Evolutionary conservation across 2,113 vertebrate species (phyloP).

Genomic region (Morone chrysops): DNA sequence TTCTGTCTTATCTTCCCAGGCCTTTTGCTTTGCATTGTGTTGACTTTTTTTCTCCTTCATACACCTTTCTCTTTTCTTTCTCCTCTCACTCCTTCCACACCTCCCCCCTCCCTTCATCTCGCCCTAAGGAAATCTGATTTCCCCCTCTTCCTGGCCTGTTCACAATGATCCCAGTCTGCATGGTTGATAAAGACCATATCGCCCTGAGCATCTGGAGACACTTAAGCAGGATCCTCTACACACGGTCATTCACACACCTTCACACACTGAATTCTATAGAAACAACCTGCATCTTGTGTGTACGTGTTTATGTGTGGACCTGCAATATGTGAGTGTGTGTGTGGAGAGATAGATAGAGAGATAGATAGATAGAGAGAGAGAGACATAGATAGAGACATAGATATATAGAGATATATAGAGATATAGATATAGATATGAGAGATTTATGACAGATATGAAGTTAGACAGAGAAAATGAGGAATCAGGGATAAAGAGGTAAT

Average conservation of each 20-base stretch:
- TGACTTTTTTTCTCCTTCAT: not conserved
- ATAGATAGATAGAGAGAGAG: not conserved
- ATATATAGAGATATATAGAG: not conserved
- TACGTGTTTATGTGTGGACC: not conserved
- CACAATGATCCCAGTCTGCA: slow-evolving; percentile 69
- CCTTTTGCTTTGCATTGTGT: slow-evolving; percentile 31
- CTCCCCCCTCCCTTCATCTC: slow-evolving; percentile 22
- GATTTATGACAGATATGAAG: not conserved
- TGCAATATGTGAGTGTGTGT: not conserved
- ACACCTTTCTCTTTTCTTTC: slow-evolving; percentile 14
- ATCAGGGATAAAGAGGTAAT: not conserved
- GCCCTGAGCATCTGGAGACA: slow-evolving; percentile 75
- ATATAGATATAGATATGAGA: no score
- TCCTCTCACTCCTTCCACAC: not conserved
- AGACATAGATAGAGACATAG: not conserved
- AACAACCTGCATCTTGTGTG: slow-evolving; percentile 10
- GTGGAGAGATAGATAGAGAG: not conserved
- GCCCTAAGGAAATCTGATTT: slow-evolving; percentile 56
- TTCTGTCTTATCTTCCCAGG: slow-evolving; percentile 15
- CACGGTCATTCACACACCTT: slow-evolving; percentile 44
- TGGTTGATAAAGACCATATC: slow-evolving; percentile 78
- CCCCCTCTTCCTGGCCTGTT: slow-evolving; percentile 71
- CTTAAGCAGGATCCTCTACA: slow-evolving; percentile 69
- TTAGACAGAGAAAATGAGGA: not conserved
- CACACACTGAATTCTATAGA: slow-evolving; percentile 16